Evolutionary conservation across 2,888 invertebrate species (phyloP).

Genomic region (Endomychus coccineus): DNA sequence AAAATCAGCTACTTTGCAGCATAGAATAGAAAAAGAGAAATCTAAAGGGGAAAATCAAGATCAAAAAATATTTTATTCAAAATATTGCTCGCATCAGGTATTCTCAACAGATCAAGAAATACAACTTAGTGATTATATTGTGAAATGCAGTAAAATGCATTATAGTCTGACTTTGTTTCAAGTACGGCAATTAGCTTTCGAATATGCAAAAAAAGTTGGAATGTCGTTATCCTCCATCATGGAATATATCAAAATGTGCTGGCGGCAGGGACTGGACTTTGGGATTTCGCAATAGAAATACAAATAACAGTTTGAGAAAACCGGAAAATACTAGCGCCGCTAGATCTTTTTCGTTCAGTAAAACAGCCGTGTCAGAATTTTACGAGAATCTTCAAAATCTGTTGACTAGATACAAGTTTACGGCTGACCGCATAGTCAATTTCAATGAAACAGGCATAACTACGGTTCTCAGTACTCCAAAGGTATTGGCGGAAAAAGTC

Average conservation of each 20-base stretch:
- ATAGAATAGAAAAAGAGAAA: slow-evolving; percentile 1
- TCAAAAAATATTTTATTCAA: slow-evolving; percentile 12
- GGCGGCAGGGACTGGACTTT: neutral
- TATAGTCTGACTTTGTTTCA: slow-evolving; percentile 22
- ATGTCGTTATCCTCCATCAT: slow-evolving; percentile 10
- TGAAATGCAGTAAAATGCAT: slow-evolving; percentile 23
- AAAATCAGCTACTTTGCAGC: slow-evolving; percentile 5
- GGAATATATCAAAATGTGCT: too few species aligned
- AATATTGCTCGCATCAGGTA: slow-evolving; percentile 19
- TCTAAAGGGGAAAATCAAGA: neutral
- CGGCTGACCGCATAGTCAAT: slow-evolving; percentile 23
- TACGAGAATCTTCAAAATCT: slow-evolving; percentile 20
- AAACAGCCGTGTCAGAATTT: slow-evolving; percentile 23
- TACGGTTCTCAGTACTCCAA: slow-evolving; percentile 24
- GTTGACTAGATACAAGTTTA: slow-evolving; percentile 9
- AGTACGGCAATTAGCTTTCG: slow-evolving; percentile 13
- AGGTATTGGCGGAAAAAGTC: slow-evolving; percentile 21
- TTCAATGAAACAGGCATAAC: slow-evolving; percentile 26
- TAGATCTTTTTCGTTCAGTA: slow-evolving; percentile 26
- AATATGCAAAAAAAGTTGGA: slow-evolving; percentile 16
- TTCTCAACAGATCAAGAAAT: slow-evolving; percentile 22
- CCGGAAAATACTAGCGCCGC: slow-evolving; percentile 28
- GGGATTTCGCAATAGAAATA: slow-evolving; percentile 9
- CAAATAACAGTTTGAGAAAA: slow-evolving; percentile 22
- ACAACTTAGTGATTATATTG: slow-evolving; percentile 20